Conservation (phyloP, 2,797 vertebrate genomes). For the Acridotheres tristis region DNA sequence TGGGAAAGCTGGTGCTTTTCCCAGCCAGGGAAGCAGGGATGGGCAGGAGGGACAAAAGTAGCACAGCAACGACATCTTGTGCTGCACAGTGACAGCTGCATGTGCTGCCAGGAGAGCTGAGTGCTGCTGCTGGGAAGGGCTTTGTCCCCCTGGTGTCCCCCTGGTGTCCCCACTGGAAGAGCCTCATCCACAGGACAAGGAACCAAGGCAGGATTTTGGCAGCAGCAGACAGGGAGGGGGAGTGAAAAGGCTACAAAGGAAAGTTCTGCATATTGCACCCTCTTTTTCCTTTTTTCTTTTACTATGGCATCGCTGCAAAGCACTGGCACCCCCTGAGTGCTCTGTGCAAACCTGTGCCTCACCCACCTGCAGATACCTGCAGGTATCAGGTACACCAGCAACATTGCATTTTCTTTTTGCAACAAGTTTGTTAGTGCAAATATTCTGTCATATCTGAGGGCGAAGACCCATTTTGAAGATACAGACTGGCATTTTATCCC, state of each 20-base stretch:
- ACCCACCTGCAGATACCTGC: background rate
- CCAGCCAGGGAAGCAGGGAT: background rate
- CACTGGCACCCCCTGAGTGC: background rate
- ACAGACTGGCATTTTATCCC: fast-evolving
- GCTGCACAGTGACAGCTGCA: background rate
- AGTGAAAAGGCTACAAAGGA: background rate
- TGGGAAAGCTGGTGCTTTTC: background rate
- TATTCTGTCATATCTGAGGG: background rate
- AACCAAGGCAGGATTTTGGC: background rate
- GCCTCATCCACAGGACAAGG: background rate
- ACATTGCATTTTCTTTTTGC: background rate
- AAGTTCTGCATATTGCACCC: background rate
- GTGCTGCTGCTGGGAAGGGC: background rate
- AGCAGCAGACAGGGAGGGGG: background rate
- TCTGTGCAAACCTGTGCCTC: background rate
- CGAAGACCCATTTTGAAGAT: background rate
- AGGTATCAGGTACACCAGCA: background rate
- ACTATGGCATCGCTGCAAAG: background rate
- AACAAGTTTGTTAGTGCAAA: background rate
- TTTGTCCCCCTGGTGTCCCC: too few species aligned
- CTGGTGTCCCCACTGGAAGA: background rate
- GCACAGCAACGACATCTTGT: conserved; percentile 66
- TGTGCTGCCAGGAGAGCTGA: fast-evolving
- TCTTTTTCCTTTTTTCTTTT: background rate
- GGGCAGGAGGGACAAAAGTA: background rate